Conservation (phyloP, 2,888 invertebrate species). For the Cerceris ruficornis region DNA sequence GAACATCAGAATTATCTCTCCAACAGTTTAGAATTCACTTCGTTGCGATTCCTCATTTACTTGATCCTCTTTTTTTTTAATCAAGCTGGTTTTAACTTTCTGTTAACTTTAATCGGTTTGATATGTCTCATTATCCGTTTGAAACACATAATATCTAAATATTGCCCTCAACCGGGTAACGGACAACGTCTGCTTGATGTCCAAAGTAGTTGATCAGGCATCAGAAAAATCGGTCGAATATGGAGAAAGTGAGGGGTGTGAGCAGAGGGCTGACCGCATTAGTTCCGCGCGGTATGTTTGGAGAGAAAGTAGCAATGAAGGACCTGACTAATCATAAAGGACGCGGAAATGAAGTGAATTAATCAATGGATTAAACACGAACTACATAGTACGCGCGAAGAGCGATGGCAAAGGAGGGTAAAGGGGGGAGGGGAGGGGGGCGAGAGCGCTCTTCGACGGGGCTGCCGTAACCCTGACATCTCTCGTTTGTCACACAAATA, state of each 20-base stretch:
- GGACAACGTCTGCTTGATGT: conserved; percentile 36
- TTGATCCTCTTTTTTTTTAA: too few relatives aligned
- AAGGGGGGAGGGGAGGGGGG: conserved; percentile 15
- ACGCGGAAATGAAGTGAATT: conserved; percentile 78
- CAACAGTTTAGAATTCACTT: too few relatives aligned
- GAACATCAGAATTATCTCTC: not conserved
- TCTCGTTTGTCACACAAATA: conserved; percentile 81
- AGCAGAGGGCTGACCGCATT: conserved; percentile 68
- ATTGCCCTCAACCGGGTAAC: not conserved
- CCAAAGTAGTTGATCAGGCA: conserved; percentile 31
- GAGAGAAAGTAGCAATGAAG: conserved; percentile 69
- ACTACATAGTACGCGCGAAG: conserved; percentile 61
- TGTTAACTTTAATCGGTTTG: too few relatives aligned
- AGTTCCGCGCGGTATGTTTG: conserved; percentile 70
- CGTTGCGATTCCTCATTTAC: too few relatives aligned
- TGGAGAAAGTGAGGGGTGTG: conserved; percentile 54
- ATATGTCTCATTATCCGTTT: not conserved
- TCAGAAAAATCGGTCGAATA: conserved; percentile 76
- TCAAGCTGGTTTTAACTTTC: too few relatives aligned
- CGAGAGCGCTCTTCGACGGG: conserved; percentile 42
- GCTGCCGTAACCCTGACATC: conserved; percentile 70
- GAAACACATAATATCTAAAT: not conserved
- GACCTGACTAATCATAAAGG: conserved; percentile 77
- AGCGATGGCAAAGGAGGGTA: conserved; percentile 31
- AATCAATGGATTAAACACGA: conserved; percentile 79